Evolutionary conservation across 2,113 vertebrate species (phyloP), one percentile per base, ranked within the genome.

Genomic region (Nycticebus coucang): DNA sequence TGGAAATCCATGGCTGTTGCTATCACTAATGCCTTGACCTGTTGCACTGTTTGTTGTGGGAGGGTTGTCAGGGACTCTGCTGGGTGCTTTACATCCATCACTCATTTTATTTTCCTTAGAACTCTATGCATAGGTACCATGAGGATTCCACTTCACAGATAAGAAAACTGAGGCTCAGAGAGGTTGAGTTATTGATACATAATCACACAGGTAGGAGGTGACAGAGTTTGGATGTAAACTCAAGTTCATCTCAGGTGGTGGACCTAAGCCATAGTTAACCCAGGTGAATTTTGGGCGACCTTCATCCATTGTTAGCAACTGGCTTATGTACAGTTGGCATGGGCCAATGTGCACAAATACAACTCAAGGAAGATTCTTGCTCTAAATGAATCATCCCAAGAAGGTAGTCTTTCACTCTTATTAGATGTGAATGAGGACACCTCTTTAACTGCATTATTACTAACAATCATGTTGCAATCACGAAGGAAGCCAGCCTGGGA

Each of bases 91-190:
- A 66, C 6, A 14, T 57, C 22, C 10, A 24, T 80, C 33, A 8
- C 14, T 62, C 90, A n/a, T 33, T 92, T 30, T 33, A 69, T 60
- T 14, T 53, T 77, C 37, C 69, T 69, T 37, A 60, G 71, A 89
- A 62, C 62, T 18, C 78, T 78, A 14, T 30, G 37, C 66, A 64
- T 4, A 78, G 62, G 26, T 71, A 28, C 62, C 24, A 21, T 35
- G 26, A 59, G 30, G 45, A 75, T 59, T 35, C 50, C 37, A 5
- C 37, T 75, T 87, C 69, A 87, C 57, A 87, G 35, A 59, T 11
- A 33, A 69, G 55, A 41, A 91, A 79, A 91, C n/a, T 80, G 93
- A 75, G 69, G 77, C 59, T 82, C 83, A 68, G 77, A 77, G 55
- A 89, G 84, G 55, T 21, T 55, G 78, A 19, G 33, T 22, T n/a